Base-by-base conservation (phyloP, 2,888 invertebrate species). In the Octodonta nipae region DNA sequence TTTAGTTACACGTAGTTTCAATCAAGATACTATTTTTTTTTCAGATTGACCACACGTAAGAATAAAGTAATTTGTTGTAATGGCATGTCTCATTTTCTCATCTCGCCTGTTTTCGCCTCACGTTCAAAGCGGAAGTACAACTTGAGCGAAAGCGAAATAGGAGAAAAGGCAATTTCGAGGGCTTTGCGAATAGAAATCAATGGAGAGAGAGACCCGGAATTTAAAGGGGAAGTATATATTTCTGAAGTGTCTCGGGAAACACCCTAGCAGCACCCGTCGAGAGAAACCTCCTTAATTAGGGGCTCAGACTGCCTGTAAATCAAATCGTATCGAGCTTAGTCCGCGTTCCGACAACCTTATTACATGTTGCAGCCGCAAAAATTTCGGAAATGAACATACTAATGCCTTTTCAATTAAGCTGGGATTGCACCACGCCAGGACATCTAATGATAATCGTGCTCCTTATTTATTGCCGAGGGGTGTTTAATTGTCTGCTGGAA, bases 111-210 rank as follows among this genome's bases (percentile, higher is more conserved):
- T n/a, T n/a, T n/a, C n/a, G n/a, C n/a, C n/a, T n/a, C n/a, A n/a
- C n/a, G n/a, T n/a, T n/a, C n/a, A n/a, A n/a, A n/a, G n/a, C n/a
- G n/a, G n/a, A n/a, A n/a, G n/a, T n/a, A n/a, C n/a, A n/a, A n/a
- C n/a, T n/a, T n/a, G n/a, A n/a, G n/a, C n/a, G n/a, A 17, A 17
- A 17, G 17, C 6, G 17, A 4, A 3, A 12, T 8, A 4, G 13
- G 26, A 26, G 52, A 49, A 52, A 53, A 56, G 55, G 53, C 58
- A 59, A 59, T 60, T 60, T 58, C 51, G 50, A 48, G 46, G 52
- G 58, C 55, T 59, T 58, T 55, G 47, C 46, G 46, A 45, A 47
- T 52, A 52, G 54, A 56, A 59, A 59, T 59, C 59, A 58, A 59
- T 58, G 59, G 56, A 57, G 55, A 54, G 45, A 43, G n/a, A 22